Conservation (phyloP, 2,888 invertebrate species). For the Octonoba sinensis region DNA sequence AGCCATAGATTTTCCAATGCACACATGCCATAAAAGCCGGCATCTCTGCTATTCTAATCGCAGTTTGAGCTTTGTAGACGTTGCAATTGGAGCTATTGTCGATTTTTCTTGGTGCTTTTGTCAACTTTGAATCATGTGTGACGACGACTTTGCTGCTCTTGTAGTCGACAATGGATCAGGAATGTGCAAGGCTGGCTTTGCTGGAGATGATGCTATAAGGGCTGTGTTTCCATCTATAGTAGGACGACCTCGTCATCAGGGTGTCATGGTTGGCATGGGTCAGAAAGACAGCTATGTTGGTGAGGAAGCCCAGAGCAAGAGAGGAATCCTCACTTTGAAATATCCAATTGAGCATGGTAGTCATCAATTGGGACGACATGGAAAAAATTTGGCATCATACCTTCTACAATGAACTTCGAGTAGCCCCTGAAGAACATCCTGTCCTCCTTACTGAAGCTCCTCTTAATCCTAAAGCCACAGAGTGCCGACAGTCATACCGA, state of each 20-base stretch:
- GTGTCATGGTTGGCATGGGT: conserved; percentile 73
- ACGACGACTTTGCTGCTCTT: conserved; percentile 92
- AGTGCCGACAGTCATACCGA: too few relatives aligned
- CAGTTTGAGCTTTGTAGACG: conserved; percentile 32
- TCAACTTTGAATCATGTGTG: conserved; percentile 78
- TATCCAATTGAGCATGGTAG: conserved; percentile 96
- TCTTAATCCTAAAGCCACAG: conserved; percentile 93
- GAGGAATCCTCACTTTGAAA: conserved; percentile 94
- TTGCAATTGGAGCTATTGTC: conserved; percentile 20
- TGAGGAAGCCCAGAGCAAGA: conserved; percentile 75
- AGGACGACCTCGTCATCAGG: conserved; percentile 84
- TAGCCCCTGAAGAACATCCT: conserved; percentile 95
- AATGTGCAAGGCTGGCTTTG: conserved; percentile 94
- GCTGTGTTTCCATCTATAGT: conserved; percentile 77
- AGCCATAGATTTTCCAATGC: conserved; percentile 43
- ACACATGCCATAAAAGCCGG: conserved; percentile 64
- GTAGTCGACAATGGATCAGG: conserved; percentile 90
- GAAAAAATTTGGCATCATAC: too few relatives aligned
- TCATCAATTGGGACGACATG: conserved; percentile 99
- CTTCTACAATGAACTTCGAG: conserved; percentile 97
- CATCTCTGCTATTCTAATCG: conserved; percentile 29
- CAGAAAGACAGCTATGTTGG: conserved; percentile 72
- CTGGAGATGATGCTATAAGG: conserved; percentile 89
- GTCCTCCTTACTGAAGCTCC: conserved; percentile 93
- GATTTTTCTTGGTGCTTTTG: conserved; percentile 37